Conservation (phyloP, 2,113 vertebrate genomes). For the Leucopternis melanops region DNA sequence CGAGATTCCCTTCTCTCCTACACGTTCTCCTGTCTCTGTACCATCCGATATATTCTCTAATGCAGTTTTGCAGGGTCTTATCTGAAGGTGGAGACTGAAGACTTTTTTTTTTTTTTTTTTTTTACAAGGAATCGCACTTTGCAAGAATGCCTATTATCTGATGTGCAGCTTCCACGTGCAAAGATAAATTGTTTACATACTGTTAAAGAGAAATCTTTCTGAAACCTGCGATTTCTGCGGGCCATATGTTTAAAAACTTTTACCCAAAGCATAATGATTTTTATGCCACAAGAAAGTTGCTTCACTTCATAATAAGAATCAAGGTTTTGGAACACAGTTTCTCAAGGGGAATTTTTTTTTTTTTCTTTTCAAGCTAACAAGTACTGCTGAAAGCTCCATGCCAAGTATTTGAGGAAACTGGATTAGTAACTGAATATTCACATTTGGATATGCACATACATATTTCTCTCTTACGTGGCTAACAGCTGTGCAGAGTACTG, state of each 20-base stretch:
- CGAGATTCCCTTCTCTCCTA: not conserved
- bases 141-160: not conserved
- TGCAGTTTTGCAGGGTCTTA: not conserved
- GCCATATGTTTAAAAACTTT: not conserved
- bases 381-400: not conserved
- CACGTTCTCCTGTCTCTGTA: rapidly evolving
- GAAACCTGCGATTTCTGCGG: not conserved
- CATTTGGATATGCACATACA: not conserved
- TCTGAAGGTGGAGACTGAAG: not conserved
- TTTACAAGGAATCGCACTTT: not conserved
- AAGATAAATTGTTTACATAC: not conserved
- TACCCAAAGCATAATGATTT: not conserved
- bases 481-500: constrained; percentile 20
- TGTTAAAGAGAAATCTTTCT: not conserved
- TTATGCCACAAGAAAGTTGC: not conserved
- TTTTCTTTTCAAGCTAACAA: not conserved
- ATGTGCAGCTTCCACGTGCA: not conserved
- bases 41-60: not conserved
- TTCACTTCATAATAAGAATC: not conserved
- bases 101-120: not conserved
- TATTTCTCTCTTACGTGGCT: constrained; percentile 19
- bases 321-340: constrained; percentile 1
- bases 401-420: not conserved
- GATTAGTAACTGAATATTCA: constrained; percentile 12
- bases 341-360: not conserved